Base-by-base conservation (phyloP, 2,888 invertebrate genomes). In the Drosophila greeni region DNA sequence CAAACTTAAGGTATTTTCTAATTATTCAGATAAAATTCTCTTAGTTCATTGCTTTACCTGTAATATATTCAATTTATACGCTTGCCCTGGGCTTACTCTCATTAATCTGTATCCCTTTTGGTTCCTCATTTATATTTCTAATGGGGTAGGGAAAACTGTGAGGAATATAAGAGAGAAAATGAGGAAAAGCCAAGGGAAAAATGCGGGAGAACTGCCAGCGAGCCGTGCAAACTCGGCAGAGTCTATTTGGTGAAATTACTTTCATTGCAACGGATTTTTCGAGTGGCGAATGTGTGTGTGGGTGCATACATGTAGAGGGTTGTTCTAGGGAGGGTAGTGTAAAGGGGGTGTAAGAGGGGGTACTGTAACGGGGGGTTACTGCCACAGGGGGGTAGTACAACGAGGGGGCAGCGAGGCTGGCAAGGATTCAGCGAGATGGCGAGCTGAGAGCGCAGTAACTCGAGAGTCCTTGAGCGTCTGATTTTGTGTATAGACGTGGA, bases 381-480 rank as follows among this genome's bases (percentile, higher is more conserved):
- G n/a, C n/a, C n/a, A n/a, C n/a, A n/a, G 49, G 42, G 34, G 56
- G 49, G 42, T 47, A 48, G 47, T 43, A 16, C 6, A 5, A 3
- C 0, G n/a, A 16, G 23, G 24, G 24, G 42, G 12, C 16, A 45
- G 18, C 29, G n/a, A 14, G 33, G 31, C 16, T 23, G 43, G 23
- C 24, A 36, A n/a, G 59, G 34, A 43, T 29, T 11, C 45, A 45
- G 59, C 20, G 23, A 36, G 59, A 31, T 20, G 61, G 18, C 51
- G 43, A 68, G 58, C 57, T 40, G 36, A 53, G 39, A 26, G 42
- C 36, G 43, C 49, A 49, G 49, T 53, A 74, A 58, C 84, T 81
- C 62, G 75, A 84, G 77, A 86, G 85, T 86, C 86, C 85, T 86
- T 86, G 86, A 85, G 84, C 76, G 82, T 85, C 84, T 84, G 84